Base-by-base conservation (phyloP, 2,113 vertebrate species). In the Pomatorhinus ruficollis region DNA sequence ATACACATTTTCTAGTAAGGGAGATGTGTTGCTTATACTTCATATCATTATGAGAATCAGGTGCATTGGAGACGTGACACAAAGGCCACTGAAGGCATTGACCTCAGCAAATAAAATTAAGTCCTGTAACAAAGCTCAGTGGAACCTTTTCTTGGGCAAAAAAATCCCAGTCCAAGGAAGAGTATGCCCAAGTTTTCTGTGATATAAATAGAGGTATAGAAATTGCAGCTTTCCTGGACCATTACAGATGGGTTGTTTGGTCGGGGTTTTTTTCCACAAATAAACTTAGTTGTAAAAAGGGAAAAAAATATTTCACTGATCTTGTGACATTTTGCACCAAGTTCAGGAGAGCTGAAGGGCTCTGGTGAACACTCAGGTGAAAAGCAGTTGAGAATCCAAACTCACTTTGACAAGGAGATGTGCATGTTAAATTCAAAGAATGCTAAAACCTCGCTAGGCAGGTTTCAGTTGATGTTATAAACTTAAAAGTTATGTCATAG, bases 401-500 rank as follows among this genome's bases (percentile, higher is more conserved):
- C 24, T 81, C 45, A 47, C 30, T 95, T 60, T 35, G 45, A 60
- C 47, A 52, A 94, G 64, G 72, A 84, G 87, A 78, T 57, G 30
- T 83, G 31, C 65, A 31, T 65, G 72, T 80, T 86, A 84, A 96
- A 86, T 77, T 71, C 20, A 39, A 57, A 78, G 54, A 81, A 86
- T 25, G 30, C 25, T 30, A 44, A 95, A 89, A 87, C 56, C 85
- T 96, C 0, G 7, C 76, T 92, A 91, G 57, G 72, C 84, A 89
- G 70, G 94, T 94, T 88, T 95, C 52, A 56, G 91, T 97, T 96
- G 95, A 88, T 94, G 65, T 93, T 75, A 5, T 88, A 93, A 96
- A 97, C 96, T 90, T 37, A 70, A 82, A 97, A 97, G 31, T 91
- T 96, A 89, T 87, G 95, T 91, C 95, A 94, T 72, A 49, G 75